phyloP scores from a whole-genome alignment of 1,140 invertebrate genomes.

The Odontomachus brunneus region DNA sequence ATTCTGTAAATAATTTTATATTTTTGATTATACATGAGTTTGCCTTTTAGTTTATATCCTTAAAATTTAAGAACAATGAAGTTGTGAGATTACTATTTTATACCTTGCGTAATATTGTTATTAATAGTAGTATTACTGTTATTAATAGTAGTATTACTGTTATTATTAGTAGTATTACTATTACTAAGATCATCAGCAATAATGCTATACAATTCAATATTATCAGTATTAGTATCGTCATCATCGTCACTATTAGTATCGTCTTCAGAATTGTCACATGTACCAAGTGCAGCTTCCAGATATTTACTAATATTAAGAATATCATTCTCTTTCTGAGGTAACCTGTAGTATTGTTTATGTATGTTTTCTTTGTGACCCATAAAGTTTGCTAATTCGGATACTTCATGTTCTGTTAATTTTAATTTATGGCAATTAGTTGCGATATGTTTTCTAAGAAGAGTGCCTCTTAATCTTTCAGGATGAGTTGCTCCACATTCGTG shows the following conservation, averaged over 20 bases:
- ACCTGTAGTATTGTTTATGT: slow-evolving; percentile 58
- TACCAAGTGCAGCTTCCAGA: slow-evolving; percentile 25
- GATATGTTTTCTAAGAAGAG: slow-evolving; percentile 51
- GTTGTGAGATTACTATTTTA: not conserved
- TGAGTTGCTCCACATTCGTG: slow-evolving; percentile 27
- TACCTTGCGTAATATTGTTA: too few relatives aligned
- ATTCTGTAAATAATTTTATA: not conserved
- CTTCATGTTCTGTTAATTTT: slow-evolving; percentile 60
- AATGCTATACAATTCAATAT: not conserved
- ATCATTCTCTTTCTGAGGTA: slow-evolving; percentile 27
- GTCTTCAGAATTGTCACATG: not conserved
- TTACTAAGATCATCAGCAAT: not conserved
- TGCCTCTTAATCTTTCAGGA: slow-evolving; percentile 41
- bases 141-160: too few relatives aligned
- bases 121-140: too few relatives aligned
- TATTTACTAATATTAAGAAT: slow-evolving; percentile 28
- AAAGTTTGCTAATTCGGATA: slow-evolving; percentile 59
- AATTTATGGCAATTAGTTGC: slow-evolving; percentile 57
- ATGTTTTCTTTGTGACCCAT: slow-evolving; percentile 66
- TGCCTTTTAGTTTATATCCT: not conserved
- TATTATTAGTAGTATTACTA: not conserved
- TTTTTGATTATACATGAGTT: not conserved
- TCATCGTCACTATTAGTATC: not conserved
- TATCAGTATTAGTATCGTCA: not conserved
- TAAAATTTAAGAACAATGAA: not conserved